Evolutionary conservation across 2,888 invertebrate genomes (phyloP).

Genomic region (Dichetophora obliterata): DNA sequence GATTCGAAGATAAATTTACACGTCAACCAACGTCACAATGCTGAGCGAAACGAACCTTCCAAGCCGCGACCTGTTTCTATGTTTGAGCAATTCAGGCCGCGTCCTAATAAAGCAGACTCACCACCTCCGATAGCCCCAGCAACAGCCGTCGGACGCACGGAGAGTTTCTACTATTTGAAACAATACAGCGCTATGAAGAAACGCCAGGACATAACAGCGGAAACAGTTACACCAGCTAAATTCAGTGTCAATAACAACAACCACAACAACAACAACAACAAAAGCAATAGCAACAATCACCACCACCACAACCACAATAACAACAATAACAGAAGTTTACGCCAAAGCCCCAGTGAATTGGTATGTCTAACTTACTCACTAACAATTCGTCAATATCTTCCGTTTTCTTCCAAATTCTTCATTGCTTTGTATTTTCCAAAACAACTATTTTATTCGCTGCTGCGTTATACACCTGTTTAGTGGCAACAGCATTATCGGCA

Average conservation of each 20-base stretch:
- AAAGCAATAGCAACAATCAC: conserved; percentile 24
- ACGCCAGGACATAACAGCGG: conserved; percentile 1
- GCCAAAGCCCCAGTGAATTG: conserved; percentile 47
- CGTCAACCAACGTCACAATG: conserved; percentile 43
- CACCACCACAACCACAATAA: not conserved
- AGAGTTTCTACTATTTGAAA: conserved; percentile 37
- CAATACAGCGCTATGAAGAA: conserved; percentile 17
- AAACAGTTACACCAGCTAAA: conserved; percentile 25
- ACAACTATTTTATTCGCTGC: not conserved
- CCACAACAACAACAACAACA: conserved; percentile 22
- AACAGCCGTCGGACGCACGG: conserved; percentile 30
- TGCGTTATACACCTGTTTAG: conserved; percentile 21
- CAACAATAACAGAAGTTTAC: conserved; percentile 30
- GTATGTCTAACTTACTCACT: conserved; percentile 33
- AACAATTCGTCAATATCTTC: conserved; percentile 1
- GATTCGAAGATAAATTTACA: conserved; percentile 45
- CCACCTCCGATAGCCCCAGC: conserved; percentile 12
- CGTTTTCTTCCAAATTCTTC: conserved; percentile 22
- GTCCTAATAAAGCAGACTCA: conserved; percentile 24
- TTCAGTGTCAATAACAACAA: conserved; percentile 8
- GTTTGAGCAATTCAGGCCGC: conserved; percentile 41
- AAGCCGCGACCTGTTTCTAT: conserved; percentile 45
- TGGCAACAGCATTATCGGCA: not conserved
- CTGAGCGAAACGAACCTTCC: conserved; percentile 8
- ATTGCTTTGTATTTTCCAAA: not conserved